Evolutionary conservation across 2,113 vertebrate genomes (phyloP), one percentile per base, ranked within the genome.

Genomic region (Etheostoma spectabile): DNA sequence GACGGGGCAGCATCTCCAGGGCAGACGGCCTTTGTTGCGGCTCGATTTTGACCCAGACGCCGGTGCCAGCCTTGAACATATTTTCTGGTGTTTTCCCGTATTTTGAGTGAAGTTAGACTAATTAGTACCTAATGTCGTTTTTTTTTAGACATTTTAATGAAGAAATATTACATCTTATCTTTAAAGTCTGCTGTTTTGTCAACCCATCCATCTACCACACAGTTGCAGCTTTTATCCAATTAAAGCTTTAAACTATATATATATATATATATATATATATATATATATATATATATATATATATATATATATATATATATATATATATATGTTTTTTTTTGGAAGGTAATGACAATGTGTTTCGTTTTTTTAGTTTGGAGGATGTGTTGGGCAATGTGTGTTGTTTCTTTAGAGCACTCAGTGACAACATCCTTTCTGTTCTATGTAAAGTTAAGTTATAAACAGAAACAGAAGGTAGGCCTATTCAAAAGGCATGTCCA

Each of bases 401-500:
- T 59, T 49, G 1, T 60, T 48, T 72, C 30, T 74, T 15, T n/a
- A 63, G 24, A 79, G 69, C 35, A 35, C 56, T 61, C 33, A 62
- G 55, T 21, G 24, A 24, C 79, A 70, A 68, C 21, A 14, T 45
- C 49, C 27, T 69, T 57, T 80, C 11, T 12, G 19, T 30, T 73
- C 22, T 30, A 49, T 69, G n/a, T 61, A 51, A 79, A 72, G 83
- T 63, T 67, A 63, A 79, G 64, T 52, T 68, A 46, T 67, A 55
- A 73, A 80, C 15, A 76, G 10, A 62, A 38, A 38, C 38, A 38
- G 38, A 38, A 38, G 38, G 38, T 38, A 38, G 38, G 38, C 49
- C 21, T 59, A 80, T 74, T 86, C 59, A 72, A 79, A 78, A 86
- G 70, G 30, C 70, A 76, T 80, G 69, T 77, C 46, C 55, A 59